These are phyloP conservation scores for Schizopygopsis pylzovi DNA, from an alignment of 2,797 vertebrate species.

Conservation along the genomic window DNA sequence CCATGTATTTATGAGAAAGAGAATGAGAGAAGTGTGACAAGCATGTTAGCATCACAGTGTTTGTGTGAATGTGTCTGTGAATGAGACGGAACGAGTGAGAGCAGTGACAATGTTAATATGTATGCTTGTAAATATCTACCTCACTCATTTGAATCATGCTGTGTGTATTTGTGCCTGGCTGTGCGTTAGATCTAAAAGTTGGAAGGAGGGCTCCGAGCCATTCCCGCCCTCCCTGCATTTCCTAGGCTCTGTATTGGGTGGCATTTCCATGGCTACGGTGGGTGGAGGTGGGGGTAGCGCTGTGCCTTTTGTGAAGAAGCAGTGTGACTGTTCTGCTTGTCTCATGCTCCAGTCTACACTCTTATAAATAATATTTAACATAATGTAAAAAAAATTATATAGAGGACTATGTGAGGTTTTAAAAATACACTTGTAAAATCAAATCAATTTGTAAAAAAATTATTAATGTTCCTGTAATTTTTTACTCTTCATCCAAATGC, in stretches of 20 bases:
- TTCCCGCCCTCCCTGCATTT: conserved; percentile 68
- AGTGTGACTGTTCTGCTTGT: conserved; percentile 69
- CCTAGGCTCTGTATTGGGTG: conserved; percentile 76
- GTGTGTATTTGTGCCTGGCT: conserved; percentile 32
- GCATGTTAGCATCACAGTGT: conserved; percentile 14
- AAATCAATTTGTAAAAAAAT: neutral
- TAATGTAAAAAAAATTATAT: neutral
- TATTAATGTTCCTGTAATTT: neutral
- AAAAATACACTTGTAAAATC: neutral
- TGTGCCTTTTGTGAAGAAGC: conserved; percentile 68
- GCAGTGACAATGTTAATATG: conserved; percentile 8
- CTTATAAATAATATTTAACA: neutral
- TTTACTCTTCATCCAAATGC: neutral
- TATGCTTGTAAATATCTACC: conserved; percentile 34
- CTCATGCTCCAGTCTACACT: conserved; percentile 58
- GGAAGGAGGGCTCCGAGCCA: conserved; percentile 41
- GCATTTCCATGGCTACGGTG: conserved; percentile 84
- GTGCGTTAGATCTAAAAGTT: conserved; percentile 8
- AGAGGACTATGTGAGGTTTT: too few species aligned
- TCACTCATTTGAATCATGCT: conserved; percentile 35
- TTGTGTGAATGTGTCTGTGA: conserved; percentile 25
- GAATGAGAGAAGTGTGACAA: neutral
- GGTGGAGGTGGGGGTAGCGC: conserved; percentile 65
- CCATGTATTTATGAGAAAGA: neutral
- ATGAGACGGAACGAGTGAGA: conserved; percentile 29